Evolutionary conservation across 1,140 invertebrate genomes (phyloP).

Genomic region (Anagrus nilaparvatae): DNA sequence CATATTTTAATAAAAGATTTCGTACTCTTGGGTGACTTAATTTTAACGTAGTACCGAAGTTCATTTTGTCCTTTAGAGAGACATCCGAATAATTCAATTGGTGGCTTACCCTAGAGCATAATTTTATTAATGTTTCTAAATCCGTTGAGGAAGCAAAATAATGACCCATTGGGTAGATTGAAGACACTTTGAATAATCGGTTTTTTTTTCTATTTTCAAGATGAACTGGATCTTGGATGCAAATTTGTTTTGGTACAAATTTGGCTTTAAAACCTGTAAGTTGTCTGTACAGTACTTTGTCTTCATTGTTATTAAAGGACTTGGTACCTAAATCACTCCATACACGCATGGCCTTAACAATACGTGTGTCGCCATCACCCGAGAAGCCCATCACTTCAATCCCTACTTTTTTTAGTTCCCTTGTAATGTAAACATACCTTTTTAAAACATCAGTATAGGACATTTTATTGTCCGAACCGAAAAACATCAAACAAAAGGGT

Average conservation of each 20-base stretch:
- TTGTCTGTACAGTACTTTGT: slow-evolving; percentile 3
- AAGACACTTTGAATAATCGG: slow-evolving; percentile 2
- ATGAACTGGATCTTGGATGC: slow-evolving; percentile 13
- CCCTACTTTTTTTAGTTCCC: slow-evolving; percentile 7
- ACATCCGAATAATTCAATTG: slow-evolving; percentile 12
- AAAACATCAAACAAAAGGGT: slow-evolving; percentile 15
- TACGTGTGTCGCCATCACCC: slow-evolving; percentile 15
- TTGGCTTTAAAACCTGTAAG: slow-evolving; percentile 10
- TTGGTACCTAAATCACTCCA: slow-evolving; percentile 10
- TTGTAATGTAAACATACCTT: slow-evolving; percentile 10
- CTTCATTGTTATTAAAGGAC: background rate
- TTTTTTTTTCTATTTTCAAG: slow-evolving; percentile 11
- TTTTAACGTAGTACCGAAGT: too few species aligned
- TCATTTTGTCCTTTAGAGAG: slow-evolving; percentile 15
- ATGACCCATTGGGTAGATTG: slow-evolving; percentile 1
- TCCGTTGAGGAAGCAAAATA: slow-evolving; percentile 8
- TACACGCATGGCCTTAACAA: slow-evolving; percentile 19
- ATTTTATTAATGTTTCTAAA: slow-evolving; percentile 5
- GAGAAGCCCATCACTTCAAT: slow-evolving; percentile 17
- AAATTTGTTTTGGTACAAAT: slow-evolving; percentile 10
- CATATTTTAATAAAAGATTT: too few species aligned
- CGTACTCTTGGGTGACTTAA: too few species aligned
- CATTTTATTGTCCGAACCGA: slow-evolving; percentile 16
- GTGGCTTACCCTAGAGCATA: slow-evolving; percentile 15
- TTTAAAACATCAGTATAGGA: slow-evolving; percentile 9